phyloP scores from a whole-genome alignment of 2,888 invertebrate genomes.

The Zygaena filipendulae region DNA sequence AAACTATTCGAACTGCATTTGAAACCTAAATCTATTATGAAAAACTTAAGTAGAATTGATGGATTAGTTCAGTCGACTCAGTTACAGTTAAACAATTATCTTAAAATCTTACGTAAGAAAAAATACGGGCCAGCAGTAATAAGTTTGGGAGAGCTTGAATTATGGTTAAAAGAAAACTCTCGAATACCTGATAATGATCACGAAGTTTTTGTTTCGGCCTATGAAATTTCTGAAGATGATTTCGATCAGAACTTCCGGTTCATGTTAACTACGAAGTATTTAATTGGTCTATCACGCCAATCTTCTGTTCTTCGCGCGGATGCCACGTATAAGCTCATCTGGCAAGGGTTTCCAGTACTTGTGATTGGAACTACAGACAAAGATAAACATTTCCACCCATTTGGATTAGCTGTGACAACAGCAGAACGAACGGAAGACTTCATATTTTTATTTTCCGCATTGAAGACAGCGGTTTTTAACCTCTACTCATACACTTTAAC shows the following conservation, averaged over 20 bases:
- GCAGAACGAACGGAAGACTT: constrained; percentile 16
- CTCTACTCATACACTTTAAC: constrained; percentile 4
- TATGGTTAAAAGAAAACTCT: constrained; percentile 10
- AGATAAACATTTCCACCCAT: constrained; percentile 12
- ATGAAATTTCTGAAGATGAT: constrained; percentile 10
- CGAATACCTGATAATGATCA: constrained; percentile 10
- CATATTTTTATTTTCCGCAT: constrained; percentile 12
- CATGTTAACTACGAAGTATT: constrained; percentile 9
- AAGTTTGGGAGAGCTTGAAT: constrained; percentile 7
- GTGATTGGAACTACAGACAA: constrained; percentile 18
- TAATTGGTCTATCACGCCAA: constrained; percentile 8
- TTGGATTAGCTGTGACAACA: constrained; percentile 15
- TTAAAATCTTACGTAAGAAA: constrained; percentile 10
- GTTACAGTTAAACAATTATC: constrained; percentile 10
- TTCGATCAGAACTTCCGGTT: constrained; percentile 10
- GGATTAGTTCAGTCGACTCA: constrained; percentile 9
- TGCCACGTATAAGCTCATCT: constrained; percentile 16
- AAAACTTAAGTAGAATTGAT: constrained; percentile 10
- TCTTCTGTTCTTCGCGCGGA: constrained; percentile 1
- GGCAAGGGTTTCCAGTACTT: constrained; percentile 18
- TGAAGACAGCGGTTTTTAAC: not conserved
- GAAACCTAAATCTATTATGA: constrained; percentile 11
- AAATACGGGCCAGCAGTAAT: constrained; percentile 10
- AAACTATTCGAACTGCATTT: constrained; percentile 5
- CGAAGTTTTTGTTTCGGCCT: constrained; percentile 10